Evolutionary conservation across 35 echinoderm and acorn worm genomes (phyloP).

Genomic region (Anneissia japonica): DNA sequence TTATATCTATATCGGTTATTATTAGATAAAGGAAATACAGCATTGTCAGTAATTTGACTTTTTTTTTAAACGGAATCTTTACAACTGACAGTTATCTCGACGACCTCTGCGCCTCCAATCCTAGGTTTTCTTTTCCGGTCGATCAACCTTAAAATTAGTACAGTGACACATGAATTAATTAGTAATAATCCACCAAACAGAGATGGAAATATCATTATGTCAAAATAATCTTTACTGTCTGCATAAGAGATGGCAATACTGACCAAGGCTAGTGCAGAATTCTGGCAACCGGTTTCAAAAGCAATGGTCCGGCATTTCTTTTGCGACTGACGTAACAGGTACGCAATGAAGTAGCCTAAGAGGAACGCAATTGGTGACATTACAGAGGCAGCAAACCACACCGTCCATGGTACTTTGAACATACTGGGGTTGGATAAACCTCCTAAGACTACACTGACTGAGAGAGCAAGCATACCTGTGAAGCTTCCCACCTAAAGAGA

Average conservation of each 20-base stretch:
- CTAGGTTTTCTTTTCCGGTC: too few relatives aligned
- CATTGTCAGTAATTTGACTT: too few relatives aligned
- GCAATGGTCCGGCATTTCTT: constrained; percentile 65
- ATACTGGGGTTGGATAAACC: constrained; percentile 69
- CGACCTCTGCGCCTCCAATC: too few relatives aligned
- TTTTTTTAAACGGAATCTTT: too few relatives aligned
- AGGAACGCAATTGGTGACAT: constrained; percentile 40
- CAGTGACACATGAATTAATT: too few relatives aligned
- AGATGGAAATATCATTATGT: constrained; percentile 52
- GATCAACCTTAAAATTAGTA: too few relatives aligned
- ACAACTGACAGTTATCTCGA: too few relatives aligned
- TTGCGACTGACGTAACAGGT: constrained; percentile 42
- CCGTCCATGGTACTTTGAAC: constrained; percentile 56
- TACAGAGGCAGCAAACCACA: constrained; percentile 57
- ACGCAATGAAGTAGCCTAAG: constrained; percentile 51
- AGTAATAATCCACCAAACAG: too few relatives aligned
- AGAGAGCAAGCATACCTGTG: constrained; percentile 38
- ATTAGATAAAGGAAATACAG: too few relatives aligned
- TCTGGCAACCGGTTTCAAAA: constrained; percentile 81
- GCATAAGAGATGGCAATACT: constrained; percentile 53
- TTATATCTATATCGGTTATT: too few relatives aligned
- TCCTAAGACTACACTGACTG: constrained; percentile 40
- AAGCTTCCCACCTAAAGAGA: constrained; percentile 49
- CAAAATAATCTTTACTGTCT: constrained; percentile 4
- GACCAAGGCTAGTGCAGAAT: constrained; percentile 52